Base-by-base conservation (phyloP, 2,797 vertebrate genomes). In the Aeoliscus strigatus region DNA sequence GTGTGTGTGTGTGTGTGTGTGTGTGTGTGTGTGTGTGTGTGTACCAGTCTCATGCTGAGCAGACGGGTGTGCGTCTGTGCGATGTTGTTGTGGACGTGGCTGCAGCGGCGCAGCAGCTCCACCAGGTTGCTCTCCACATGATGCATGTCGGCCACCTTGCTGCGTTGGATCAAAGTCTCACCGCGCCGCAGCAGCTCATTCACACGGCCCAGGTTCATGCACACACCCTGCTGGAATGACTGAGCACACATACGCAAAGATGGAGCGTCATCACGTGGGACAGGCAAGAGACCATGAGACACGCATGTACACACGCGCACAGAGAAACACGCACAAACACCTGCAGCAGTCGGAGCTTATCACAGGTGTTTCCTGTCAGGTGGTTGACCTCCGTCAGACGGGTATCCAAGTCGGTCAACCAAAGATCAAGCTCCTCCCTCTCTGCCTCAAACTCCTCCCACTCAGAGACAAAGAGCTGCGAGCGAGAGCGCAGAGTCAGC, bases 31-130 rank as follows among this genome's bases (percentile, higher is more conserved):
- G 42, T 39, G 24, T 32, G 21, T 45, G 31, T 12, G 18, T 37
- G 1, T 80, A 93, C 91, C 90, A 91, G 80, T 66, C 86, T 87
- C 80, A 86, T 89, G 87, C 90, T 91, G 60, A 92, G 88, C 33
- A 94, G 81, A 0, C 89, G 80, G 1, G 87, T 87, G 57, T 90
- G 90, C 1, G 88, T 84, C 1, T 59, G 69, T 30, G 79, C 83
- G 11, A 92, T 86, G 33, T 81, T 73, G 46, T 43, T 61, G 58
- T 90, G 88, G 14, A 92, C 79, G 2, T 70, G 73, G 35, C 79
- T 75, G 71, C 86, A 89, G 69, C 77, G 76, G 1, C 71, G 49
- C 39, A 90, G 76, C 17, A 92, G 80, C 27, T 88, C 86, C 66
- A 78, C 79, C 59, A 93, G 75, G n/a, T 68, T 70, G 35, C 51